Percentiles rank a stretch among this genome's conserved stretches.
phyloP scores from a whole-genome alignment of 2,797 vertebrate genomes.

The Tokudaia tokunoshimensis region DNA sequence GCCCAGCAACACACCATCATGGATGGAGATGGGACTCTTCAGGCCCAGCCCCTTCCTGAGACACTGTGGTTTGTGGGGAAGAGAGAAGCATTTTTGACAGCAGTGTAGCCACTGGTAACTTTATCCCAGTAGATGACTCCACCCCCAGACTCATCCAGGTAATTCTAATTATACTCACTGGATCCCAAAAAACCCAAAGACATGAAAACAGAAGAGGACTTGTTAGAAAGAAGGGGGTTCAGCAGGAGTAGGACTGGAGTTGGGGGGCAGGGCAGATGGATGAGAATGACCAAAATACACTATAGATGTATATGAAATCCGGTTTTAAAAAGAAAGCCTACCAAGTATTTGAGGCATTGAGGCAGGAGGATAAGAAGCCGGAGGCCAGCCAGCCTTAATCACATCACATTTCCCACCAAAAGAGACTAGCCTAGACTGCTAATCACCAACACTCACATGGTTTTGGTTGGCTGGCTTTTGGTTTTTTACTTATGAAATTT shows the following conservation, averaged over 20 bases:
- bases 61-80: not conserved
- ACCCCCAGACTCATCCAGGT: not conserved
- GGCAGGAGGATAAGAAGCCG: not conserved
- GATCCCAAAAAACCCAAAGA: not conserved
- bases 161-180: not conserved
- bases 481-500: not conserved
- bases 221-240: too few species aligned
- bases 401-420: not conserved
- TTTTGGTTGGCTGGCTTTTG: not conserved
- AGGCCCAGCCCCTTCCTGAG: not conserved
- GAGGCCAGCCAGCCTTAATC: not conserved
- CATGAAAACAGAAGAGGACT: not conserved
- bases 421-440: not conserved
- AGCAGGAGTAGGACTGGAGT: too few species aligned
- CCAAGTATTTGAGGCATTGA: not conserved
- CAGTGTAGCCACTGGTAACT: not conserved
- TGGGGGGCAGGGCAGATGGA: not conserved
- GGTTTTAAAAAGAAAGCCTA: not conserved
- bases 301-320: not conserved
- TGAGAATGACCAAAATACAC: not conserved
- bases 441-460: not conserved
- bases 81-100: not conserved
- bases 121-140: not conserved
- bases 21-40: not conserved
- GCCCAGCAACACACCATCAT: not conserved